Evolutionary conservation across 2,797 vertebrate genomes (phyloP).

Genomic region (Streptopelia turtur): DNA sequence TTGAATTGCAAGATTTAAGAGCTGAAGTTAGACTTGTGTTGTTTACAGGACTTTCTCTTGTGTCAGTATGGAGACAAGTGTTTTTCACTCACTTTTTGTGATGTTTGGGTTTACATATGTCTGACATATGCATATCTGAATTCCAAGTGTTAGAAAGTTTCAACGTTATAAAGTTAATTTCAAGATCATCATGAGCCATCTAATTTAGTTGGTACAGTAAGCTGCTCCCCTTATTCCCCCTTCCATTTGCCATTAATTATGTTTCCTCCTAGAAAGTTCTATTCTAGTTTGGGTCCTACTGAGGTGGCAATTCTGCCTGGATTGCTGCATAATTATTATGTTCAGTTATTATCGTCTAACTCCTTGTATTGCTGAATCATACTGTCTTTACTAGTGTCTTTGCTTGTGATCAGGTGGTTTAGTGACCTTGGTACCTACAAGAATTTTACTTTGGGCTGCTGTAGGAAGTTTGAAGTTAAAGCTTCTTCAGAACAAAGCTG

Average conservation of each 20-base stretch:
- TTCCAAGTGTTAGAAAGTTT: not conserved
- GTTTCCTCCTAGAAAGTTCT: not conserved
- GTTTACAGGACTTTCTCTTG: not conserved
- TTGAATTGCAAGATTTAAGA: not conserved
- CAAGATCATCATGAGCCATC: not conserved
- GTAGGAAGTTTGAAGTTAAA: not conserved
- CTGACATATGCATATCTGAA: not conserved
- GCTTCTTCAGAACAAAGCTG: not conserved
- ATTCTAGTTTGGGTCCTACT: not conserved
- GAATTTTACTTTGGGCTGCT: not conserved
- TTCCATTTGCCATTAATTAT: not conserved
- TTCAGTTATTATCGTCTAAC: not conserved
- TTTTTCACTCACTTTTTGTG: not conserved
- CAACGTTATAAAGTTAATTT: not conserved
- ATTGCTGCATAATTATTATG: not conserved
- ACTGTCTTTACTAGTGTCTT: not conserved
- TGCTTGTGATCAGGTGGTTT: conserved; percentile 1
- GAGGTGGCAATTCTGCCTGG: not conserved
- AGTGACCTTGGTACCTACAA: conserved; percentile 4
- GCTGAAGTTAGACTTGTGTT: not conserved
- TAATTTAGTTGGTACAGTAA: not conserved
- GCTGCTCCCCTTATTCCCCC: not conserved
- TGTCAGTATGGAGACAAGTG: not conserved
- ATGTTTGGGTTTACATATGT: not conserved
- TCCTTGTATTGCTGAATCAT: conserved; percentile 55